These are phyloP conservation scores for Heliconius aoede DNA, from an alignment of 2,888 invertebrate species.

Conservation along the genomic window DNA sequence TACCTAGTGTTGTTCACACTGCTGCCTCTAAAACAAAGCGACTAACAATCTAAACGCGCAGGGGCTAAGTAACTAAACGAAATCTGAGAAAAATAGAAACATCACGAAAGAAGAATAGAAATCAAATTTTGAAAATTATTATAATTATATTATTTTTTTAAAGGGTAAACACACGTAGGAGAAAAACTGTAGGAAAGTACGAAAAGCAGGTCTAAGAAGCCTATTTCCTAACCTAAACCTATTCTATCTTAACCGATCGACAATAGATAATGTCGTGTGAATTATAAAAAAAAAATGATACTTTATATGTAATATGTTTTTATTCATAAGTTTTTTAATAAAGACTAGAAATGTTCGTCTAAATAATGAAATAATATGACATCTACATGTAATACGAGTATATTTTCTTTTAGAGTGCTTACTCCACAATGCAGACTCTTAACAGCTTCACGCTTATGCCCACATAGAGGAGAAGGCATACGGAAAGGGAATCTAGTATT, in stretches of 20 bases:
- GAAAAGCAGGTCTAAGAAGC: slow-evolving; percentile 38
- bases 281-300: slow-evolving; percentile 23
- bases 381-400: slow-evolving; percentile 1
- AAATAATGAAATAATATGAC: slow-evolving; percentile 1
- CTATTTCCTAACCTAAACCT: slow-evolving; percentile 36
- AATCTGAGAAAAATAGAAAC: not conserved
- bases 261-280: slow-evolving; percentile 34
- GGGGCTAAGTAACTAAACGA: not conserved
- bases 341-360: not conserved
- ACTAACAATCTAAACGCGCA: slow-evolving; percentile 28
- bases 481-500: too few species aligned
- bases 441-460: not conserved
- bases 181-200: slow-evolving; percentile 25
- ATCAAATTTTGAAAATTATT: not conserved
- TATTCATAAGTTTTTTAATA: slow-evolving; percentile 8
- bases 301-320: slow-evolving; percentile 1
- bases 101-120: not conserved
- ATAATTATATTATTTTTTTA: not conserved
- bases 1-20: slow-evolving; percentile 53
- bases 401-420: not conserved
- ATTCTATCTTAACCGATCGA: slow-evolving; percentile 35
- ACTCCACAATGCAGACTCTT: slow-evolving; percentile 13
- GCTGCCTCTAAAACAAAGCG: slow-evolving; percentile 54
- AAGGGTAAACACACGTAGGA: not conserved
- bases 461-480: not conserved